phyloP scores from a whole-genome alignment of 1,140 invertebrate genomes.

The Aphelinus atriplicis region DNA sequence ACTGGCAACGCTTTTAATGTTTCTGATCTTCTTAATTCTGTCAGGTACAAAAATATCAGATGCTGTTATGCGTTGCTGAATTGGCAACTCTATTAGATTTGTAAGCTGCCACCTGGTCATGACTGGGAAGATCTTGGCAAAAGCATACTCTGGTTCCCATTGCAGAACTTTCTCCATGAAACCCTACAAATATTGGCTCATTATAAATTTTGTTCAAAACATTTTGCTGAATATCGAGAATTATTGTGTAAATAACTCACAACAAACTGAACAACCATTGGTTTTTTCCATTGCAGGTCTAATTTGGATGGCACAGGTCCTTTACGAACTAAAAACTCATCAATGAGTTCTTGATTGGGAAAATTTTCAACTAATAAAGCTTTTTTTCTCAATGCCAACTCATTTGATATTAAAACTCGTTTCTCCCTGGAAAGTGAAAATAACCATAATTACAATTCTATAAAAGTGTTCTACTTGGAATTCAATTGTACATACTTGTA shows the following conservation, averaged over 20 bases:
- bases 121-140: constrained; percentile 81
- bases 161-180: constrained; percentile 73
- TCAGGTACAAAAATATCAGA: constrained; percentile 60
- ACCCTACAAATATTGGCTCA: constrained; percentile 59
- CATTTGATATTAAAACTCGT: constrained; percentile 71
- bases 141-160: constrained; percentile 81
- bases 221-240: neutral
- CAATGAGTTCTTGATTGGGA: constrained; percentile 77
- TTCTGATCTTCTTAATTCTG: constrained; percentile 71
- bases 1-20: constrained; percentile 72
- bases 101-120: constrained; percentile 77
- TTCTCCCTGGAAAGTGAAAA: constrained; percentile 66
- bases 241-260: constrained; percentile 54
- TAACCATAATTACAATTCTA: constrained; percentile 31
- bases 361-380: constrained; percentile 73
- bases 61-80: constrained; percentile 40
- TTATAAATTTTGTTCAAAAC: neutral
- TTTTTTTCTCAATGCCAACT: constrained; percentile 76
- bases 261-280: constrained; percentile 76
- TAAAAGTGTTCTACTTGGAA: constrained; percentile 27
- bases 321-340: constrained; percentile 76
- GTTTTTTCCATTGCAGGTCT: constrained; percentile 72
- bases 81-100: constrained; percentile 56
- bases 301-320: constrained; percentile 61
- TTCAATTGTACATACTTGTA: constrained; percentile 66